Evolutionary conservation across 2,888 invertebrate species (phyloP).

Genomic region (Stramonita haemastoma): DNA sequence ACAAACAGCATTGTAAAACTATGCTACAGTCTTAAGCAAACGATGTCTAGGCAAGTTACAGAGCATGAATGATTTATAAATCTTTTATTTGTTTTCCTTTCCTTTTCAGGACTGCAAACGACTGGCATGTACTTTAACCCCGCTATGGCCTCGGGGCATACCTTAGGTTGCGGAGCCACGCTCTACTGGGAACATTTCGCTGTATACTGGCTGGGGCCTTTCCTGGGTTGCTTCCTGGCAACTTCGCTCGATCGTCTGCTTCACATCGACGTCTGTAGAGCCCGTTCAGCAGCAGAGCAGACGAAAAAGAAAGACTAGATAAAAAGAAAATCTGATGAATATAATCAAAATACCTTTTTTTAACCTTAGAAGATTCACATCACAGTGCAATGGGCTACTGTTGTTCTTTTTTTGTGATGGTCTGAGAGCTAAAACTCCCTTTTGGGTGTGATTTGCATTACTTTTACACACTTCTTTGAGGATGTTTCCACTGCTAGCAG

Average conservation of each 20-base stretch:
- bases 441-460: too few species aligned
- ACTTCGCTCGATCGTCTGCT: constrained; percentile 57
- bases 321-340: neutral
- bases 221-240: constrained; percentile 80
- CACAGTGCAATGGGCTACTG: too few species aligned
- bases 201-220: constrained; percentile 94
- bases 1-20: too few species aligned
- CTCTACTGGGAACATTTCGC: constrained; percentile 87
- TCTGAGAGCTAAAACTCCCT: too few species aligned
- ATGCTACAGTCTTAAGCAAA: too few species aligned
- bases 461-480: too few species aligned
- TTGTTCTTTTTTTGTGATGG: too few species aligned
- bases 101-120: constrained; percentile 87
- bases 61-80: too few species aligned
- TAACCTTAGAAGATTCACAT: too few species aligned
- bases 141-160: constrained; percentile 90
- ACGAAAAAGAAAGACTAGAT: neutral
- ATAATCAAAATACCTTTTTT: neutral
- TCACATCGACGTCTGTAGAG: constrained; percentile 58
- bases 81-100: neutral
- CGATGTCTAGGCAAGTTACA: too few species aligned
- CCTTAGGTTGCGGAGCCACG: constrained; percentile 92
- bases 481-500: neutral
- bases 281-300: constrained; percentile 39
- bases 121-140: constrained; percentile 98